Conservation (phyloP, 2,888 invertebrate genomes). For the Epirrhoe alternata region DNA sequence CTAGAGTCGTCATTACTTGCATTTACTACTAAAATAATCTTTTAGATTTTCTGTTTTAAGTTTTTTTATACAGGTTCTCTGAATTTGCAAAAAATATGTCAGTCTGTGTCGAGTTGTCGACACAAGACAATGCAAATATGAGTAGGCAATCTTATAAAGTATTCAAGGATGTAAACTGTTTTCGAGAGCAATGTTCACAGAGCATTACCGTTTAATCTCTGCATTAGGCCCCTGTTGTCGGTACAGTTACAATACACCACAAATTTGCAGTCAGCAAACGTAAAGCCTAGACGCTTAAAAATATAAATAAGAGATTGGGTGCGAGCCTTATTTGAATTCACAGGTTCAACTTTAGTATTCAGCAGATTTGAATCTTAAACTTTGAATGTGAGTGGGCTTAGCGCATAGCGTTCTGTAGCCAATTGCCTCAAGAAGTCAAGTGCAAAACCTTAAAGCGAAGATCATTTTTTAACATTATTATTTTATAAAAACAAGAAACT, state of each 20-base stretch:
- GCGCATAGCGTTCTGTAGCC: slow-evolving; percentile 56
- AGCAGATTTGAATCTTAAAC: slow-evolving; percentile 65
- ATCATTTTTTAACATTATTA: neutral
- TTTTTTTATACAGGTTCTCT: slow-evolving; percentile 18
- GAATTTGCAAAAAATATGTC: slow-evolving; percentile 13
- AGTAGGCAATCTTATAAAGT: slow-evolving; percentile 30
- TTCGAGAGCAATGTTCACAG: slow-evolving; percentile 49
- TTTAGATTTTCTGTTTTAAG: slow-evolving; percentile 16
- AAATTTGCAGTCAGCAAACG: slow-evolving; percentile 61
- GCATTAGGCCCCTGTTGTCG: slow-evolving; percentile 48
- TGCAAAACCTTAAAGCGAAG: slow-evolving; percentile 40
- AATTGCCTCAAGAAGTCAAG: slow-evolving; percentile 54
- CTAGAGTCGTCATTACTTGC: slow-evolving; percentile 53
- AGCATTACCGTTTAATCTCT: slow-evolving; percentile 57
- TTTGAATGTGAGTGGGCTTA: slow-evolving; percentile 62
- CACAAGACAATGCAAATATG: slow-evolving; percentile 28
- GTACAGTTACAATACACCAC: slow-evolving; percentile 57
- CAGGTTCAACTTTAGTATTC: slow-evolving; percentile 60
- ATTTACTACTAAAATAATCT: slow-evolving; percentile 31
- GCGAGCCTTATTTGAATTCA: slow-evolving; percentile 67
- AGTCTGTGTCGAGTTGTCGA: slow-evolving; percentile 3
- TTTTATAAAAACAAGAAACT: too few relatives aligned
- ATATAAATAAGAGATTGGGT: slow-evolving; percentile 55
- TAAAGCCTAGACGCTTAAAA: slow-evolving; percentile 57
- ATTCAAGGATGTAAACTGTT: slow-evolving; percentile 46